These are phyloP conservation scores for Deilephila porcellus DNA, from an alignment of 2,888 invertebrate genomes.

Conservation along the genomic window DNA sequence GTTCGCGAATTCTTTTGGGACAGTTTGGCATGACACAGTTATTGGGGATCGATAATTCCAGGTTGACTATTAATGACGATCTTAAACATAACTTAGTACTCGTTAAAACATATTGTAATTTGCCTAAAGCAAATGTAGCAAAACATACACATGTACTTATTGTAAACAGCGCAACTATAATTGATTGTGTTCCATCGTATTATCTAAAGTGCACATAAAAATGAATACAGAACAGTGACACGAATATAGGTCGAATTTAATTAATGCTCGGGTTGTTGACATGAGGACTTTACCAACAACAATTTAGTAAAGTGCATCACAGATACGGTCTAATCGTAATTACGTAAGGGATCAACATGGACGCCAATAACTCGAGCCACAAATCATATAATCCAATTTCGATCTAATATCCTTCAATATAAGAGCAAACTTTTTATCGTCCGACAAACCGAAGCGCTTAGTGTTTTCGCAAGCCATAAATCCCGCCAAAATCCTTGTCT, in stretches of 20 bases:
- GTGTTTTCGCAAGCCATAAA: slow-evolving; percentile 66
- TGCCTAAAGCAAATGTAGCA: no score
- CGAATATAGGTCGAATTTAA: background rate
- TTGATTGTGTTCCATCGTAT: no score
- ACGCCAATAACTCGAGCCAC: slow-evolving; percentile 55
- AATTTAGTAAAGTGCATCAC: background rate
- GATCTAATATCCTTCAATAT: slow-evolving; percentile 37
- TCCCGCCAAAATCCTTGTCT: slow-evolving; percentile 69
- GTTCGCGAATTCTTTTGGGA: no score
- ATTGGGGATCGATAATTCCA: no score
- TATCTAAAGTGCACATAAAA: no score
- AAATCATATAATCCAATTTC: slow-evolving; percentile 50
- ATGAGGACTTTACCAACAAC: background rate
- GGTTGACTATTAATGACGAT: no score
- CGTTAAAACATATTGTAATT: no score
- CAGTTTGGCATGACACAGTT: no score
- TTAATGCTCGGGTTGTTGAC: background rate
- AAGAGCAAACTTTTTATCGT: slow-evolving; percentile 35
- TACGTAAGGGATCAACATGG: slow-evolving; percentile 35
- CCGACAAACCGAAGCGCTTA: slow-evolving; percentile 28
- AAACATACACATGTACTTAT: no score
- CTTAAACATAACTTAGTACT: no score
- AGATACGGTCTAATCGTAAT: background rate
- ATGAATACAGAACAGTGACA: background rate
- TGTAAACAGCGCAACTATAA: no score